Evolutionary conservation across 35 echinoderm and acorn worm species (phyloP).

Genomic region (Apostichopus parvimensis): DNA sequence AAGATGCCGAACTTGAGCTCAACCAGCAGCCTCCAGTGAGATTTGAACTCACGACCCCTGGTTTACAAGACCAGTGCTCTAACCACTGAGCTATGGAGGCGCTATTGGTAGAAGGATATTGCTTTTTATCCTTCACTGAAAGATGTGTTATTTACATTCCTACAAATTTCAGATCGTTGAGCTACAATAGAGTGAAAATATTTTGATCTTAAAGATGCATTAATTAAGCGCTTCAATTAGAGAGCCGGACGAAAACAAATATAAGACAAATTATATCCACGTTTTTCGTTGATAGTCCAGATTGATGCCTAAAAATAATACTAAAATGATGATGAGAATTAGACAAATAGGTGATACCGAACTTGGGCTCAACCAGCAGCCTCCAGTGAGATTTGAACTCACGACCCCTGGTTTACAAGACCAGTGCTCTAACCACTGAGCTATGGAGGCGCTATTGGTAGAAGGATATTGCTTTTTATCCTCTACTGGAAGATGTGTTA

Average conservation of each 20-base stretch:
- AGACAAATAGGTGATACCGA: too few species aligned
- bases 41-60: constrained; percentile 99
- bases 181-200: not conserved
- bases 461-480: not conserved
- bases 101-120: not conserved
- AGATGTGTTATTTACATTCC: too few species aligned
- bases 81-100: constrained; percentile 98
- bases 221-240: too few species aligned
- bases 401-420: constrained; percentile 99
- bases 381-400: constrained; percentile 99
- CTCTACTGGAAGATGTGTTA: not conserved
- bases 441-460: constrained; percentile 59
- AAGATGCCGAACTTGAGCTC: too few species aligned
- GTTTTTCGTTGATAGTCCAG: too few species aligned
- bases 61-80: constrained; percentile 99
- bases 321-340: too few species aligned
- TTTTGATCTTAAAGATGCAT: too few species aligned
- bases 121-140: not conserved
- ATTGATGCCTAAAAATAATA: too few species aligned
- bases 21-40: constrained; percentile 68
- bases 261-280: too few species aligned
- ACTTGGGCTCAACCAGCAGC: not conserved
- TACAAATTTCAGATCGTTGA: too few species aligned
- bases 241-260: too few species aligned
- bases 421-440: constrained; percentile 99